These are phyloP conservation scores for Himalopsyche phryganea DNA, from an alignment of 1,140 invertebrate species.

Conservation along the genomic window DNA sequence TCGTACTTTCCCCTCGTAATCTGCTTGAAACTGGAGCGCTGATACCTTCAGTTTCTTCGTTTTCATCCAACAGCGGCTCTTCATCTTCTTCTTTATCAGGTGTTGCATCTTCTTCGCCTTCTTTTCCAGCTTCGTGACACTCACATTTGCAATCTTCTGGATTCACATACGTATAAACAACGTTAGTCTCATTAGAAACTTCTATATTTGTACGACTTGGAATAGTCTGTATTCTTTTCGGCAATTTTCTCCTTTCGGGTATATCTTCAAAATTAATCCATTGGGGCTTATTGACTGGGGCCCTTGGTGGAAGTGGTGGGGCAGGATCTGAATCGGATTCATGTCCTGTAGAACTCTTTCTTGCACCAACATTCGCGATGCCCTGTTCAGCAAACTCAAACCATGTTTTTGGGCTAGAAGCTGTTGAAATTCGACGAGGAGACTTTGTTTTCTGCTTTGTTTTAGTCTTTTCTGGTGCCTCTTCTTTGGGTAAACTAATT, in stretches of 20 bases:
- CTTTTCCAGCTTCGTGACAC: conserved; percentile 64
- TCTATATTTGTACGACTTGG: conserved; percentile 51
- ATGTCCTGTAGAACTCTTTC: conserved; percentile 26
- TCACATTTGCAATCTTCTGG: conserved; percentile 81
- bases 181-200: conserved; percentile 35
- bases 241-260: conserved; percentile 71
- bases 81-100: conserved; percentile 38
- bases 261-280: conserved; percentile 87
- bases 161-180: conserved; percentile 73
- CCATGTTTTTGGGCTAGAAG: conserved; percentile 55
- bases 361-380: conserved; percentile 35
- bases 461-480: conserved; percentile 37
- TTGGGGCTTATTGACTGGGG: conserved; percentile 48
- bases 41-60: conserved; percentile 24
- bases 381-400: conserved; percentile 62
- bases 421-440: conserved; percentile 45
- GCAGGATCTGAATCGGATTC: conserved; percentile 38
- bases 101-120: conserved; percentile 20
- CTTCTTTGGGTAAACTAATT: conserved; percentile 63
- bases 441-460: conserved; percentile 42
- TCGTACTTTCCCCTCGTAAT: conserved; percentile 6
- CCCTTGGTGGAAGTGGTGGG: conserved; percentile 52
- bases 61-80: conserved; percentile 38
- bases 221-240: conserved; percentile 76
- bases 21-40: conserved; percentile 25